These are phyloP conservation scores for Ctenodactylus gundi DNA, from an alignment of 2,113 vertebrate genomes.

Conservation along the genomic window DNA sequence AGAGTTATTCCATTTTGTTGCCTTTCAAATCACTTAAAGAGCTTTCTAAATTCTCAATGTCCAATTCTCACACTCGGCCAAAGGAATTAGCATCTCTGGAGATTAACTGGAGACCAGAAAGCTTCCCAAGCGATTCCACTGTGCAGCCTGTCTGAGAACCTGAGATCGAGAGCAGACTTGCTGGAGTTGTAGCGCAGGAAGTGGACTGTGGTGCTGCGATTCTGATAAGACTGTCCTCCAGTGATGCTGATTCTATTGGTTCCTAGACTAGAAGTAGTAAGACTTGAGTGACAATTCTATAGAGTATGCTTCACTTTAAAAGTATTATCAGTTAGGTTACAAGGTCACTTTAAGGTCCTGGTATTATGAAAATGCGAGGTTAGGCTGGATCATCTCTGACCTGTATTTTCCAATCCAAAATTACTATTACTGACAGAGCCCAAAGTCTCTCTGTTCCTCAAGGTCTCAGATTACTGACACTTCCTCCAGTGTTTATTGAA, in stretches of 20 bases:
- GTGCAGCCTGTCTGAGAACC: background rate
- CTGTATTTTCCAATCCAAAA: background rate
- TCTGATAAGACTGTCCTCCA: background rate
- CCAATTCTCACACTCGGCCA: background rate
- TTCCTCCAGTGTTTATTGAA: background rate
- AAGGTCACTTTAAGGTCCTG: background rate
- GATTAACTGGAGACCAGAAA: background rate
- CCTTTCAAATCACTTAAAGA: background rate
- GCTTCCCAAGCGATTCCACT: background rate
- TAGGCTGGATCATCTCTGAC: background rate
- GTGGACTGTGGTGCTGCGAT: background rate
- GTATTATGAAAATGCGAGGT: background rate
- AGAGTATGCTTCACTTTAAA: background rate
- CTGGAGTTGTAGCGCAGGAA: background rate
- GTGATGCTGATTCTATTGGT: background rate
- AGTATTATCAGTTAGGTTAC: background rate
- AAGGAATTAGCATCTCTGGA: background rate
- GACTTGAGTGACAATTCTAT: background rate
- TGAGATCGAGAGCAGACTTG: background rate
- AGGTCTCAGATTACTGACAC: no score
- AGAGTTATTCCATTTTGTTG: background rate
- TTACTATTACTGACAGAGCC: background rate
- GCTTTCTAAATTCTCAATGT: background rate
- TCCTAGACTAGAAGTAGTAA: background rate
- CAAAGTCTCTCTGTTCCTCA: background rate